Conservation (phyloP, 2,113 vertebrate genomes). For the Bombycilla garrulus region DNA sequence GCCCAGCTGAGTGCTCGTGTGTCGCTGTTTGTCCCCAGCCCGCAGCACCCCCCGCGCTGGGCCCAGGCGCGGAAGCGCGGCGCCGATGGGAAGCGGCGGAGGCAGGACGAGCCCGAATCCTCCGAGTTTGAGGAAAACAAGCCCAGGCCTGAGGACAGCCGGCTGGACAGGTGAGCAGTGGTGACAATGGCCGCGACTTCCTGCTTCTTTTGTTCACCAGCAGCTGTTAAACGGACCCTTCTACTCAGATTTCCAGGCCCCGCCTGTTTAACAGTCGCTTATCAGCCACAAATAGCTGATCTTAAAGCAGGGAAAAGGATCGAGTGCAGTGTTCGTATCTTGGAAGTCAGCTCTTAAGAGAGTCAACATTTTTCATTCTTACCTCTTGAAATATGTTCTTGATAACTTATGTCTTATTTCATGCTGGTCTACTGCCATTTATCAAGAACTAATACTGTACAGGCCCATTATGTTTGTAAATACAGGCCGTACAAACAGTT, state of each 20-base stretch:
- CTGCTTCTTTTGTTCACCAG: neutral
- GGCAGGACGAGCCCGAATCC: neutral
- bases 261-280: fast-evolving
- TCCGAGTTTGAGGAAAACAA: neutral
- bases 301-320: neutral
- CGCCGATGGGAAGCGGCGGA: constrained; percentile 77
- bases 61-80: constrained; percentile 84
- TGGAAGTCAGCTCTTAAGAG: neutral
- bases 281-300: fast-evolving
- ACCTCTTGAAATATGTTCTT: fast-evolving
- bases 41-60: constrained; percentile 73
- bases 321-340: neutral
- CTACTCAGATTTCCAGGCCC: fast-evolving
- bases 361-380: neutral
- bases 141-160: neutral
- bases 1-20: fast-evolving
- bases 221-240: fast-evolving
- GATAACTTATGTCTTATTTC: neutral
- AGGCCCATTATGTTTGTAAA: neutral
- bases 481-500: fast-evolving
- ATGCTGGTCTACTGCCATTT: neutral
- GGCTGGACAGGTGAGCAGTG: constrained; percentile 65
- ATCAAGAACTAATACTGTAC: neutral
- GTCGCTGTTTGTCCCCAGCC: constrained; percentile 18
- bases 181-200: fast-evolving